phyloP scores from a whole-genome alignment of 2,888 invertebrate species.

The Apeira syringaria region DNA sequence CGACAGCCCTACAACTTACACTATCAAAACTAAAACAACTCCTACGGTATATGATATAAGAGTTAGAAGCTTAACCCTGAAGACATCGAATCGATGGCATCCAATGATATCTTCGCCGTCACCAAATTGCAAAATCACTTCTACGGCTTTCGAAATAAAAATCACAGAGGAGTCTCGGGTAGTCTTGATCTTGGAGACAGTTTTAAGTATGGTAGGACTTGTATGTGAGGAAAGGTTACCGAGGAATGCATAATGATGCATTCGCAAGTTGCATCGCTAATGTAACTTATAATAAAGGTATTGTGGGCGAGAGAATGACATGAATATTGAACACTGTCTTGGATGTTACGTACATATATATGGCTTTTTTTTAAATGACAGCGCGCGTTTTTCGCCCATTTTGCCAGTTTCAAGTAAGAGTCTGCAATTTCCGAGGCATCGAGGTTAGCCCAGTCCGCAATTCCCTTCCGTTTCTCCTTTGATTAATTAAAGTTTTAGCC shows the following conservation, averaged over 20 bases:
- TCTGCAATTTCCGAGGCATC: no score
- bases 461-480: no score
- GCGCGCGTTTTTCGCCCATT: no score
- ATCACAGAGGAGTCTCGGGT: conserved; percentile 14
- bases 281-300: conserved; percentile 50
- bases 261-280: conserved; percentile 60
- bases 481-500: no score
- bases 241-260: conserved; percentile 60
- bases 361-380: no score
- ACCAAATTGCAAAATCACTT: neutral
- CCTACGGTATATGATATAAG: conserved; percentile 14
- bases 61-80: neutral
- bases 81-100: neutral
- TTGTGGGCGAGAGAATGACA: conserved; percentile 45
- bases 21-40: conserved; percentile 3
- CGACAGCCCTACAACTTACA: conserved; percentile 1
- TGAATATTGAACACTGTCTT: conserved; percentile 57
- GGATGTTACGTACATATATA: no score
- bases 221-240: conserved; percentile 42
- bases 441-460: no score
- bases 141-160: conserved; percentile 15
- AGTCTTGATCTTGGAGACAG: conserved; percentile 17
- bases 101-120: neutral
- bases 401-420: no score
- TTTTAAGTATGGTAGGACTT: conserved; percentile 54